Conservation (phyloP, 2,888 invertebrate genomes). For the Standfussiana lucernea region DNA sequence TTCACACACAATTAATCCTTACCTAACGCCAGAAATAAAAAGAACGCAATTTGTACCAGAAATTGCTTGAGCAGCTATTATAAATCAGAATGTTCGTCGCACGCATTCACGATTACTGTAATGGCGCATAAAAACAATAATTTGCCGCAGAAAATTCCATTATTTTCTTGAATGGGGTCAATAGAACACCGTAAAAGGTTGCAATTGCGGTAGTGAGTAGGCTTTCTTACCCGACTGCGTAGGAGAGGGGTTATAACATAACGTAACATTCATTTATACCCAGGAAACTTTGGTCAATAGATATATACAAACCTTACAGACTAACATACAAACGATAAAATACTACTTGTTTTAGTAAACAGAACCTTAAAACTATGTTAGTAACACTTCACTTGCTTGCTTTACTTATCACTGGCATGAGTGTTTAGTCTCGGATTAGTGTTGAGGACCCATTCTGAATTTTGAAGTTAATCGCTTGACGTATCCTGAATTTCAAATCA, state of each 20-base stretch:
- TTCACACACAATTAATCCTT: constrained; percentile 39
- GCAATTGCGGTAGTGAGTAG: background rate
- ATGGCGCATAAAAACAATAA: constrained; percentile 59
- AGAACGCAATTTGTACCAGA: constrained; percentile 13
- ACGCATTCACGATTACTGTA: constrained; percentile 52
- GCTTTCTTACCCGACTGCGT: background rate
- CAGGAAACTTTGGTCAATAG: no score
- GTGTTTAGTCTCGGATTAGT: background rate
- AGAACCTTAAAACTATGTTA: no score
- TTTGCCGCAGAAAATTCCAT: constrained; percentile 42
- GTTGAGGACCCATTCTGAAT: background rate
- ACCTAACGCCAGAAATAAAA: constrained; percentile 9
- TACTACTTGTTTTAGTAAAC: no score
- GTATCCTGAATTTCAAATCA: no score
- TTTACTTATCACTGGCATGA: rapidly evolving
- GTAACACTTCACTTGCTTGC: no score
- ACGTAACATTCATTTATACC: no score
- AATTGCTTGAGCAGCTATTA: constrained; percentile 33
- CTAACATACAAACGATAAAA: no score
- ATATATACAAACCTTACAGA: no score
- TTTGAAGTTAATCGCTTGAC: background rate
- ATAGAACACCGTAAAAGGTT: constrained; percentile 21
- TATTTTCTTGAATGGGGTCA: constrained; percentile 36
- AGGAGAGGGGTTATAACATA: background rate
- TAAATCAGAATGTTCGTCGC: constrained; percentile 56